Evolutionary conservation across 2,113 vertebrate genomes (phyloP).

Genomic region (Pimephales promelas): DNA sequence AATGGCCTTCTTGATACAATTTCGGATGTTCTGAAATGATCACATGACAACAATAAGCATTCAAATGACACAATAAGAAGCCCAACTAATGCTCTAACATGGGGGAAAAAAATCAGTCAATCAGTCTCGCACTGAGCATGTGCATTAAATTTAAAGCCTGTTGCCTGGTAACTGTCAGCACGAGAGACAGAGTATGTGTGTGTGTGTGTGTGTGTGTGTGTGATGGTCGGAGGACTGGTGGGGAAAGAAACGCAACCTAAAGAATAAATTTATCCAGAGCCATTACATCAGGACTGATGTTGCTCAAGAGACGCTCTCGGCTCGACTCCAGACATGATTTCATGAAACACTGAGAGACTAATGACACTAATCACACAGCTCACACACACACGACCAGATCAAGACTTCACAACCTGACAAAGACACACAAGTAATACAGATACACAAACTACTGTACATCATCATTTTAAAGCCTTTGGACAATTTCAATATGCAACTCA

Average conservation of each 20-base stretch:
- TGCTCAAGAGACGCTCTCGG: background rate
- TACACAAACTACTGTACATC: no score
- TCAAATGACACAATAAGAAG: background rate
- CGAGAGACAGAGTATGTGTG: conserved; percentile 18
- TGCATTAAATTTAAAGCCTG: conserved; percentile 52
- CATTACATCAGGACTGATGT: background rate
- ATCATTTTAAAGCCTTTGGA: no score
- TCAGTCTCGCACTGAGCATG: conserved; percentile 38
- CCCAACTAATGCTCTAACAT: conserved; percentile 7
- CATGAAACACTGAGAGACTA: background rate
- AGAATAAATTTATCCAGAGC: conserved; percentile 2
- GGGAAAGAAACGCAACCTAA: background rate
- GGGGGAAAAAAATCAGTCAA: conserved; percentile 37
- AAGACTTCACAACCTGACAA: no score
- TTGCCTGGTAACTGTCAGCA: conserved; percentile 54
- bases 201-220: no score
- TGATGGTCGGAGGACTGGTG: background rate
- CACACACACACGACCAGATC: no score
- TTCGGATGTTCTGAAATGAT: background rate
- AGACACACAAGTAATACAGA: no score
- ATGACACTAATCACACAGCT: background rate
- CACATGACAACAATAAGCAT: background rate
- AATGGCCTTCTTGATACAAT: background rate
- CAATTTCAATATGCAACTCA: no score
- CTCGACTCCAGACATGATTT: background rate